phyloP scores from a whole-genome alignment of 1,140 invertebrate genomes.

The Uloborus diversus region DNA sequence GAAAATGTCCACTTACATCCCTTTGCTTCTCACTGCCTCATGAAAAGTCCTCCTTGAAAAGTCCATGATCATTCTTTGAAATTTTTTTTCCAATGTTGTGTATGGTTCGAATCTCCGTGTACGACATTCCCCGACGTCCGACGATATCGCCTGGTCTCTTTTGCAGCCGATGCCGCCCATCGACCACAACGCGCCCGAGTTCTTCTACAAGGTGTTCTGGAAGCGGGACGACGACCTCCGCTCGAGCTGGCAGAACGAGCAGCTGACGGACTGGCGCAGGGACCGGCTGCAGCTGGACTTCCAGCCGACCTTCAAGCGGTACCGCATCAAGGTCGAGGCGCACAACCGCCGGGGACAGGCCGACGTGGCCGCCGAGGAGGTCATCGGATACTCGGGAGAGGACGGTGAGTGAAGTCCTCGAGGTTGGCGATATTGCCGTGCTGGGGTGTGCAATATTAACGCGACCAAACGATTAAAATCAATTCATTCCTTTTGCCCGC shows the following conservation, averaged over 20 bases:
- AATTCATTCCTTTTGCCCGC: background rate
- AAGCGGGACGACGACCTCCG: constrained; percentile 78
- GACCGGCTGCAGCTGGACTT: constrained; percentile 76
- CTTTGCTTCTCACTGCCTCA: no score
- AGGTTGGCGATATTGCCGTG: no score
- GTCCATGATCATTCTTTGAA: no score
- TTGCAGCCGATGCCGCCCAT: constrained; percentile 87
- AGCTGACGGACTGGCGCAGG: constrained; percentile 80
- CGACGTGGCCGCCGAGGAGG: constrained; percentile 79
- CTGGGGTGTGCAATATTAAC: no score
- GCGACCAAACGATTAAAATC: no score
- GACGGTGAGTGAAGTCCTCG: constrained; percentile 71
- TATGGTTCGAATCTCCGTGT: no score
- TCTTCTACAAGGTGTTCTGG: constrained; percentile 91
- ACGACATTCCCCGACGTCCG: no score
- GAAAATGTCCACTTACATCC: no score
- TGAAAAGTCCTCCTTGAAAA: no score
- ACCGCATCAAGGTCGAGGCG: constrained; percentile 90
- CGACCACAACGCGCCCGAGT: constrained; percentile 93
- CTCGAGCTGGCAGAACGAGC: constrained; percentile 74
- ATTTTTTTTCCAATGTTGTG: no score
- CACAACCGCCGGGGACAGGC: constrained; percentile 91
- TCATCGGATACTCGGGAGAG: constrained; percentile 94
- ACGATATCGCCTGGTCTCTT: no score
- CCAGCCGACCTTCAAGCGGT: constrained; percentile 90